phyloP scores from a whole-genome alignment of 2,797 vertebrate species.

The Falco rusticolus region DNA sequence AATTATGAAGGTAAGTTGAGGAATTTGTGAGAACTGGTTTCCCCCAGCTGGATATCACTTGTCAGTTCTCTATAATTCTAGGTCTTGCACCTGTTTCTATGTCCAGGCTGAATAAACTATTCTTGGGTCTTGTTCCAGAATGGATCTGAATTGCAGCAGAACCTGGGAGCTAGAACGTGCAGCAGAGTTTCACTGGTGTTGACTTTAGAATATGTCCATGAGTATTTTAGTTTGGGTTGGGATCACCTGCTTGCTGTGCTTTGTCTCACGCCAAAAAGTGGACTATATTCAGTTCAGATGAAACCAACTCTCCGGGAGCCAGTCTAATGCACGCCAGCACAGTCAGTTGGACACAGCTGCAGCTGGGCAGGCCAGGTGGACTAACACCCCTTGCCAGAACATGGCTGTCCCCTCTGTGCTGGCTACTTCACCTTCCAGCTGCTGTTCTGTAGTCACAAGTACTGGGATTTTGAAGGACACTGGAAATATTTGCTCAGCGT shows the following conservation, averaged over 20 bases:
- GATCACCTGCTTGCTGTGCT: neutral
- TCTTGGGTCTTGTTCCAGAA: rapidly evolving
- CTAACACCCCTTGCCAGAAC: neutral
- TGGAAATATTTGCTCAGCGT: neutral
- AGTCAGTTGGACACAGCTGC: rapidly evolving
- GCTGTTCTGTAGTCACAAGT: neutral
- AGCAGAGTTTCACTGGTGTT: neutral
- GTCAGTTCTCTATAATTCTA: neutral
- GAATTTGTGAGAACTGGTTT: neutral
- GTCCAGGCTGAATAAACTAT: neutral
- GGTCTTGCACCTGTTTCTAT: neutral
- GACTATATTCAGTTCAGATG: neutral
- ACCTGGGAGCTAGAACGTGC: neutral
- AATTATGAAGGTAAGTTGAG: neutral
- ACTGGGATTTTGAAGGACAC: neutral
- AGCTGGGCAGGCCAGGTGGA: neutral
- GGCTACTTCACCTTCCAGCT: neutral
- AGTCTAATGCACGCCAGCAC: neutral
- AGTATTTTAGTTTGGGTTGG: neutral
- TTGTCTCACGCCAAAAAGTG: neutral
- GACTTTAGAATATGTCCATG: neutral
- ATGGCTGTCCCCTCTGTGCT: neutral
- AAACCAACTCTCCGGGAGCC: neutral
- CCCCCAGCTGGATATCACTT: neutral
- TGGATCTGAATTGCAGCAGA: neutral